Percentiles rank a stretch among this genome's conserved stretches.
Evolutionary conservation across 2,888 invertebrate genomes (phyloP).

Genomic region (Drosophila mimetica): DNA sequence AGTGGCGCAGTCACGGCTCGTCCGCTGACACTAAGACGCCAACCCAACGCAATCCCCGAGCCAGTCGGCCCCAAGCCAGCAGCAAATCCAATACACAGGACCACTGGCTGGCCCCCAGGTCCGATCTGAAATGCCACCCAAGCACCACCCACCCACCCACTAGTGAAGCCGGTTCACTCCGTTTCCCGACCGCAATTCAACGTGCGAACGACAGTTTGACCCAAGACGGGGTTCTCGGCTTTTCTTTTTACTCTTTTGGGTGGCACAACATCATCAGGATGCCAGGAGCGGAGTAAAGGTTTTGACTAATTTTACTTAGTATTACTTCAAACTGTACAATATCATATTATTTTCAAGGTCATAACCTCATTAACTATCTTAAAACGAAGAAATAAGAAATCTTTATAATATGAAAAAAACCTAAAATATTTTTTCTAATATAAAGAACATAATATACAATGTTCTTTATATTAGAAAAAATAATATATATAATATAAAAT

Average conservation of each 20-base stretch:
- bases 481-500: too few species aligned
- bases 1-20: constrained; percentile 36
- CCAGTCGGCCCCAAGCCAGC: constrained; percentile 40
- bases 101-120: constrained; percentile 39
- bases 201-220: constrained; percentile 78
- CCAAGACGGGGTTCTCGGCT: constrained; percentile 49
- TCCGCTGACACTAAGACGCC: constrained; percentile 79
- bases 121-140: constrained; percentile 12
- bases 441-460: too few species aligned
- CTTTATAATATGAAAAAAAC: too few species aligned
- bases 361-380: too few species aligned
- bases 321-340: too few species aligned
- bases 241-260: constrained; percentile 53
- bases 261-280: constrained; percentile 56
- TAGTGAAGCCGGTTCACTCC: constrained; percentile 11
- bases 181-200: constrained; percentile 70
- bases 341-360: too few species aligned
- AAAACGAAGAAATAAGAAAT: too few species aligned
- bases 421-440: too few species aligned
- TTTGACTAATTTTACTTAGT: too few species aligned
- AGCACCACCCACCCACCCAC: constrained; percentile 4
- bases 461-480: too few species aligned
- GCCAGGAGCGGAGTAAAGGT: constrained; percentile 32
- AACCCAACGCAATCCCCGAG: constrained; percentile 36
- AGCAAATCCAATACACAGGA: constrained; percentile 73